Percentiles rank a stretch among this genome's conserved stretches.
These are phyloP conservation scores for Drosophila helvetica DNA, from an alignment of 2,888 invertebrate genomes.

Conservation along the genomic window DNA sequence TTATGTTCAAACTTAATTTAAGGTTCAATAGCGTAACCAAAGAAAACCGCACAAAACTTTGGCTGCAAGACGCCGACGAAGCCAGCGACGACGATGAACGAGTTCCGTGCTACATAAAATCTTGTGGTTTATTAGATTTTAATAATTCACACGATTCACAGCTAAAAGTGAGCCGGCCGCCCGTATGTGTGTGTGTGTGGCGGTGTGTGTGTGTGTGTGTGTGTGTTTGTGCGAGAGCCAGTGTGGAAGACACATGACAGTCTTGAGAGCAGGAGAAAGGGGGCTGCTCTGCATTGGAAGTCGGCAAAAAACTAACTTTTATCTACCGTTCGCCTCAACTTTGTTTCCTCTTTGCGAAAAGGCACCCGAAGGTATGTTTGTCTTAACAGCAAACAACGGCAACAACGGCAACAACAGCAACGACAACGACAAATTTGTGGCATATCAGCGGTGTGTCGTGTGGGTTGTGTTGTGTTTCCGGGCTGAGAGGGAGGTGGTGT, in stretches of 20 bases:
- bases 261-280: slow-evolving; percentile 26
- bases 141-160: slow-evolving; percentile 82
- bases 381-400: slow-evolving; percentile 61
- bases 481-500: background rate
- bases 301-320: slow-evolving; percentile 70
- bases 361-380: slow-evolving; percentile 79
- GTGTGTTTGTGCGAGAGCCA: slow-evolving; percentile 14
- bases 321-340: slow-evolving; percentile 47
- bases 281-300: slow-evolving; percentile 69
- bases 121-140: slow-evolving; percentile 84
- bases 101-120: slow-evolving; percentile 81
- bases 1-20: slow-evolving; percentile 83
- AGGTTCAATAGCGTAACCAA: slow-evolving; percentile 82
- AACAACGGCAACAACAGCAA: slow-evolving; percentile 47
- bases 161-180: background rate
- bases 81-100: slow-evolving; percentile 56
- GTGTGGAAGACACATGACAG: slow-evolving; percentile 57
- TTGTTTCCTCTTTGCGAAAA: slow-evolving; percentile 49
- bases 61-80: slow-evolving; percentile 46
- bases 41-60: slow-evolving; percentile 80
- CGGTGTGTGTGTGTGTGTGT: no score
- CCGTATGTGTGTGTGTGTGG: slow-evolving; percentile 23
- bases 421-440: slow-evolving; percentile 65
- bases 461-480: slow-evolving; percentile 26
- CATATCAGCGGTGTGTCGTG: slow-evolving; percentile 76